Conservation (phyloP, 30 jellyfish, hydroid and myxozoan genomes). For the Hydractinia symbiolongicarpus region DNA sequence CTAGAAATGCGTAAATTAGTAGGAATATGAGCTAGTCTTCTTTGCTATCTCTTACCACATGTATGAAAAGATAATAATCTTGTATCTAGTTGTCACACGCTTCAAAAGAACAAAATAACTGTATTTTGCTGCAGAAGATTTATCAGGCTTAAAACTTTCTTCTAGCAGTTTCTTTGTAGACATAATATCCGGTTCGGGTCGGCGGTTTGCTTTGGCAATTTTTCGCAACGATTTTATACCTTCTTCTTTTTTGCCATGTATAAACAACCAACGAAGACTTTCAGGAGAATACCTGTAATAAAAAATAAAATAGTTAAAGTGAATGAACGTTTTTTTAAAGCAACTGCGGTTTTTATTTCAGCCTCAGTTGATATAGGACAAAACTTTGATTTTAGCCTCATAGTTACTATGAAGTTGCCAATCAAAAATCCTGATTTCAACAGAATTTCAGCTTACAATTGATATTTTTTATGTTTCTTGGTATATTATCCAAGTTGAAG, state of each 20-base stretch:
- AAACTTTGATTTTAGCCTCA: too few species aligned
- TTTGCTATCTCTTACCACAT: not conserved
- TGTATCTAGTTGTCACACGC: not conserved
- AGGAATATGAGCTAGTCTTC: too few species aligned
- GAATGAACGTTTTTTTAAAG: not conserved
- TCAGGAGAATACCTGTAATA: constrained; percentile 12
- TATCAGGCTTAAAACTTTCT: not conserved
- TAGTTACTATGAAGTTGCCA: too few species aligned
- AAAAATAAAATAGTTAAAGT: not conserved
- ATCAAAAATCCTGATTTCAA: too few species aligned
- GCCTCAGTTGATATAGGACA: too few species aligned
- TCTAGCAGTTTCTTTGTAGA: not conserved
- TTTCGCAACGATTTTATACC: not conserved
- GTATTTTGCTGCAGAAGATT: not conserved
- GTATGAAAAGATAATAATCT: not conserved
- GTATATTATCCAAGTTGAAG: too few species aligned
- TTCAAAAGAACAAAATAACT: not conserved
- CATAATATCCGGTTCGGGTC: not conserved
- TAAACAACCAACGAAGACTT: constrained; percentile 7
- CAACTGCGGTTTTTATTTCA: not conserved
- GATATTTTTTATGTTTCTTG: too few species aligned
- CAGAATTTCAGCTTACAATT: too few species aligned
- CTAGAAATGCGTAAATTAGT: too few species aligned
- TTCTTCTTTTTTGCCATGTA: constrained; percentile 11
- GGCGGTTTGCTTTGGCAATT: constrained; percentile 15